Base-by-base conservation (phyloP, 1,140 invertebrate species). In the Hyphantria cunea region DNA sequence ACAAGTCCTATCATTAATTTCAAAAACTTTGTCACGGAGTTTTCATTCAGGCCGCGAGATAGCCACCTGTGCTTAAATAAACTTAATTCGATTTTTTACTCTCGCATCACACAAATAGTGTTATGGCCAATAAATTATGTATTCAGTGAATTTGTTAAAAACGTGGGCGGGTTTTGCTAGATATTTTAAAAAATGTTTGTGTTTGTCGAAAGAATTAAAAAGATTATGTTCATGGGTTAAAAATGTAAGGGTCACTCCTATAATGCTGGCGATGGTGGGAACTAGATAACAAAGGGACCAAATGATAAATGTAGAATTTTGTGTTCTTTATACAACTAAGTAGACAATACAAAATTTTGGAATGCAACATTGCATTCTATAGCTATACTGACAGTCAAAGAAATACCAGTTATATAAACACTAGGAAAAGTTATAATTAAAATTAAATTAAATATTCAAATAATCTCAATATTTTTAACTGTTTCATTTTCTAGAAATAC, bases 91-190 rank as follows among this genome's bases (percentile, higher is more conserved):
- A 31, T 37, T 58, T 58, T 58, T 58, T 58, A 45, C 47, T 0
- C 45, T 17, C 12, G 55, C 44, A 34, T 34, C 52, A 59, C 33
- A 32, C 49, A 47, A 55, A 41, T 12, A 6, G 6, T 44, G 72
- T 79, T 82, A 72, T 47, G 58, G 59, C 53, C 79, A 76, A 88
- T 88, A 88, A 88, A 84, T 88, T 87, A 76, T 80, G 73, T 71
- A 79, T 84, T 85, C 74, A 83, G 56, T 59, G 50, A 83, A 86
- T 87, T 84, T 86, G 84, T 84, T 74, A 51, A 64, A 59, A 63
- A 72, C 51, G 83, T 85, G 80, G 84, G 84, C 84, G 84, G 84
- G 83, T 80, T 25, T 80, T 64, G 44, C 15, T 60, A 64, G 60
- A 58, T 48, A 58, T 39, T 44, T 14, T 49, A 7, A 12, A 44